Base-by-base conservation (phyloP, 2,888 invertebrate species). In the Temnothorax ravouxi region DNA sequence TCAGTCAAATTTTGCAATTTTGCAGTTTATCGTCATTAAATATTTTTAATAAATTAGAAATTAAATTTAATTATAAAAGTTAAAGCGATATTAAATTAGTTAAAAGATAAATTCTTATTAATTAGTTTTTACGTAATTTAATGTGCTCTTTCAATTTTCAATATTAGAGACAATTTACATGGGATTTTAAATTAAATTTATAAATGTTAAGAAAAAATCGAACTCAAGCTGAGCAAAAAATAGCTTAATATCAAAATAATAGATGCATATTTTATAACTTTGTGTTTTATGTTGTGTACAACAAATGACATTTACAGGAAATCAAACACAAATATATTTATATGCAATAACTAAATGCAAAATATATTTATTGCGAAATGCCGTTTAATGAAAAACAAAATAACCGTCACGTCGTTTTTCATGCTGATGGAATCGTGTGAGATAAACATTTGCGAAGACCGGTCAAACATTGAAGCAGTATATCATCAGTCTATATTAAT, bases 401-500 rank as follows among this genome's bases (percentile, higher is more conserved):
- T 44, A 61, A 61, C 41, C 25, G 29, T 34, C 52, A 71, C 74
- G 13, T 41, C 11, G 41, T 52, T 52, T 38, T 72, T 72, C 21
- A 72, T 13, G n/a, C 44, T 75, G 47, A 47, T 62, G 29, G 29
- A 74, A 47, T 61, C 29, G 18, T 75, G 13, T 34, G 75, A 75
- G 44, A 64, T 75, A 75, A 50, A 76, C 13, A 61, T 61, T 72
- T 74, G n/a, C 38, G 11, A 64, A 50, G n/a, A 76, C 15, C 9
- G 34, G 18, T 50, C 9, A 34, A 75, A 61, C 34, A 64, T 75
- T 38, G 21, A 0, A 64, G 21, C 38, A 64, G n/a, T 74, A 62
- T 50, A 64, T n/a, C 25, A 50, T 76, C 50, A 50, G 38, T 47
- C 21, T 64, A 34, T 15, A 76, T 76, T 76, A 64, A 76, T 76